Evolutionary conservation across 2,113 vertebrate species (phyloP).

Genomic region (Lethenteron camtschaticum): DNA sequence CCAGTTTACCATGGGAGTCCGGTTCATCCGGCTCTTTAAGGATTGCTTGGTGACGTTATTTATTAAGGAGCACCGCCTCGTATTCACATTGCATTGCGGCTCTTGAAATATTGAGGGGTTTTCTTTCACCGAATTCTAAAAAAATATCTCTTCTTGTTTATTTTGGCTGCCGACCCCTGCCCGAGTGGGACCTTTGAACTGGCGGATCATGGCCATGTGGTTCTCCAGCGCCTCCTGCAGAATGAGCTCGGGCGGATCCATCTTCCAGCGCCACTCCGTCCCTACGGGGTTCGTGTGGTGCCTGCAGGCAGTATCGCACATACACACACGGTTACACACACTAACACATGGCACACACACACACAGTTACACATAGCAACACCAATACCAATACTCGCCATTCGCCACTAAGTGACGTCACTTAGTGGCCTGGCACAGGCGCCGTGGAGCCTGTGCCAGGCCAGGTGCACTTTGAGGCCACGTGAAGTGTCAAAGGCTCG

Average conservation of each 20-base stretch:
- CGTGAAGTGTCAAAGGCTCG: no score
- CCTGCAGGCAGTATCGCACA: slow-evolving; percentile 21
- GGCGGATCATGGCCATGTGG: slow-evolving; percentile 61
- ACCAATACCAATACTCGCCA: not conserved
- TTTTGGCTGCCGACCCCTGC: no score
- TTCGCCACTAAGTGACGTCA: not conserved
- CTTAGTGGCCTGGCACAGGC: not conserved
- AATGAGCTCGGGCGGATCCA: slow-evolving; percentile 71
- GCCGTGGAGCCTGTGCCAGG: not conserved
- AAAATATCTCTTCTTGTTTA: not conserved
- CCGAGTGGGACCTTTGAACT: slow-evolving; percentile 54
- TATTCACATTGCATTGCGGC: no score
- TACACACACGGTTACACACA: no score
- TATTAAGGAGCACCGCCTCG: no score
- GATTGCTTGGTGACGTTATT: no score
- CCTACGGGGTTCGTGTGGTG: slow-evolving; percentile 90
- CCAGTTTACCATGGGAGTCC: no score
- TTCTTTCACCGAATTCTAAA: no score
- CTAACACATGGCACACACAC: not conserved
- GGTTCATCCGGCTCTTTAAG: no score
- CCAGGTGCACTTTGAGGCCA: no score
- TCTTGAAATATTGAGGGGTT: no score
- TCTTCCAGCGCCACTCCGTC: slow-evolving; percentile 83
- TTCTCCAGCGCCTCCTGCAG: slow-evolving; percentile 51
- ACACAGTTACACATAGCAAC: not conserved